Percentiles rank a stretch among this genome's conserved stretches.
Conservation (phyloP, 2,113 vertebrate genomes). For the Gadus chalcogrammus region DNA sequence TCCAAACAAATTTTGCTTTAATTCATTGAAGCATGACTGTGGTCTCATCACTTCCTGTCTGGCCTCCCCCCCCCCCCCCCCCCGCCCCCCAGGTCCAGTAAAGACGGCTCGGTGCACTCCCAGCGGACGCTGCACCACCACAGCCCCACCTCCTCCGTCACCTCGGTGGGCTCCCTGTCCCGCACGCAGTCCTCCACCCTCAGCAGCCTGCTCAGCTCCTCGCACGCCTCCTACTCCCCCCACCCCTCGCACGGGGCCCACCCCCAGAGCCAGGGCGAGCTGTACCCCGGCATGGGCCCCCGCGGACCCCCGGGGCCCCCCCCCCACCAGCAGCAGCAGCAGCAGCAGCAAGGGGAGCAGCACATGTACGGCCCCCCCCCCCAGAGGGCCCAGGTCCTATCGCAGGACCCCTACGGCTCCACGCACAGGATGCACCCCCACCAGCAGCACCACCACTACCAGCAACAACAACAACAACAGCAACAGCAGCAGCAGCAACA, state of each 20-base stretch:
- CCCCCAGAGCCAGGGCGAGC: conserved; percentile 30
- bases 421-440: conserved; percentile 82
- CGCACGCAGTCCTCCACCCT: conserved; percentile 87
- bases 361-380: conserved; percentile 61
- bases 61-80: conserved; percentile 37
- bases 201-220: conserved; percentile 77
- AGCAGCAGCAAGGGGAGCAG: conserved; percentile 61
- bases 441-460: conserved; percentile 61
- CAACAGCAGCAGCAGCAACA: conserved; percentile 46
- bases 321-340: conserved; percentile 27
- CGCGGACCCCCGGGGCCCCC: conserved; percentile 41
- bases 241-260: conserved; percentile 46
- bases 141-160: conserved; percentile 93
- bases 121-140: conserved; percentile 85
- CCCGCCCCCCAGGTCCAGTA: conserved; percentile 78
- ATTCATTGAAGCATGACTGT: no score
- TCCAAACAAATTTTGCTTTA: no score
- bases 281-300: conserved; percentile 39
- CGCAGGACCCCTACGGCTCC: conserved; percentile 75
- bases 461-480: conserved; percentile 73
- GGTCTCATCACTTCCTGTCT: conserved; percentile 3
- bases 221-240: conserved; percentile 63
- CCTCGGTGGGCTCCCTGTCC: conserved; percentile 87
- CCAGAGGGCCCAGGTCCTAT: conserved; percentile 74
- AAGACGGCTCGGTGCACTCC: conserved; percentile 79